These are phyloP conservation scores for Palythoa grandiflora DNA, from an alignment of 92 coral and sea anemone species.

Conservation along the genomic window DNA sequence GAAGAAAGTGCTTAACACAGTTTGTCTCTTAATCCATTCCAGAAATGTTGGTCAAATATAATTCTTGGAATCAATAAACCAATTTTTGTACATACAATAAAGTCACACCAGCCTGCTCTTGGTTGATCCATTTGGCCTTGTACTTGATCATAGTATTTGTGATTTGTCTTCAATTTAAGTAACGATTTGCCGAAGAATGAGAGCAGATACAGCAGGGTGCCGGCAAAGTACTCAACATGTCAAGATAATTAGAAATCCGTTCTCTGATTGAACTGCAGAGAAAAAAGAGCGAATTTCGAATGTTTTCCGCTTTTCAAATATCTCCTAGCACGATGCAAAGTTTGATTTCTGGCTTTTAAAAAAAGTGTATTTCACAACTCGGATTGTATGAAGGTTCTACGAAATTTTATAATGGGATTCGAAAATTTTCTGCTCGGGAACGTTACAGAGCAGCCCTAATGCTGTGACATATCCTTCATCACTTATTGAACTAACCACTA, in stretches of 20 bases:
- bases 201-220: background rate
- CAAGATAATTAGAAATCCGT: slow-evolving; percentile 15
- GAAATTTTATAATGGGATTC: slow-evolving; percentile 5
- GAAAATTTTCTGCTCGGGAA: slow-evolving; percentile 2
- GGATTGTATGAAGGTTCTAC: background rate
- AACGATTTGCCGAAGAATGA: background rate
- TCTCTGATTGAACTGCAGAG: background rate
- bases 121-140: slow-evolving; percentile 11
- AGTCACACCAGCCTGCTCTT: background rate
- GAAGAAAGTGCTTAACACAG: slow-evolving; percentile 5
- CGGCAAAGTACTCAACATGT: slow-evolving; percentile 1
- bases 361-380: background rate
- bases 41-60: background rate
- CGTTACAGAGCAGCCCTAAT: background rate
- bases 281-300: slow-evolving; percentile 19
- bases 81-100: background rate
- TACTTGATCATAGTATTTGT: slow-evolving; percentile 4
- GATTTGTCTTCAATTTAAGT: background rate
- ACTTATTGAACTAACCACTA: background rate
- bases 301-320: background rate
- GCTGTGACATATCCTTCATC: slow-evolving; percentile 11
- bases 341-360: slow-evolving; percentile 1
- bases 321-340: background rate
- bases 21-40: background rate
- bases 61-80: background rate